phyloP scores from a whole-genome alignment of 2,797 vertebrate species.

The Poecile montanus region DNA sequence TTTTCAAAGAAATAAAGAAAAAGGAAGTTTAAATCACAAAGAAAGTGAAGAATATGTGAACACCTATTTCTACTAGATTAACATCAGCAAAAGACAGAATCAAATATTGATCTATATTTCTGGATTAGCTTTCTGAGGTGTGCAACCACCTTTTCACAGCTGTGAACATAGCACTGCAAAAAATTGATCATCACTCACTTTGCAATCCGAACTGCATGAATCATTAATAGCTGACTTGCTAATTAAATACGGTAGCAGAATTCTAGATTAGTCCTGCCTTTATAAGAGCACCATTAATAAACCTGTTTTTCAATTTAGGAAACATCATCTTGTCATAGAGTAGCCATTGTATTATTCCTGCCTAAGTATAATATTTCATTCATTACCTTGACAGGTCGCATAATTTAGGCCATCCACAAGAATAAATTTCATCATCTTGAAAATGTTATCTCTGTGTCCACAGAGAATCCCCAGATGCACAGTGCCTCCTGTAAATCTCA shows the following conservation, averaged over 20 bases:
- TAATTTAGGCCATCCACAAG: background rate
- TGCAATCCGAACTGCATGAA: constrained; percentile 30
- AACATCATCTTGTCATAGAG: constrained; percentile 27
- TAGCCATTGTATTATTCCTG: constrained; percentile 7
- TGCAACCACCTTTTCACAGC: constrained; percentile 39
- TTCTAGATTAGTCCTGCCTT: constrained; percentile 51
- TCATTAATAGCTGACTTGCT: constrained; percentile 56
- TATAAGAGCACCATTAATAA: constrained; percentile 61
- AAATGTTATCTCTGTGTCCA: constrained; percentile 6
- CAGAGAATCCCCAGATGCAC: background rate
- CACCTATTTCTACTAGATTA: background rate
- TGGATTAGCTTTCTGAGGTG: constrained; percentile 44
- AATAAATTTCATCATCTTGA: constrained; percentile 30
- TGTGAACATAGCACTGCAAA: background rate
- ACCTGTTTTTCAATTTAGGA: constrained; percentile 63
- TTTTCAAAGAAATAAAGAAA: background rate
- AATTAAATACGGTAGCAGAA: constrained; percentile 69
- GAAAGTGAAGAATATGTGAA: background rate
- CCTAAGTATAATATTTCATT: constrained; percentile 30
- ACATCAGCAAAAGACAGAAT: constrained; percentile 21
- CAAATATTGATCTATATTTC: constrained; percentile 60
- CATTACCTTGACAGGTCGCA: background rate
- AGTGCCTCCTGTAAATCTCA: background rate
- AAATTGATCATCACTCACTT: constrained; percentile 58
- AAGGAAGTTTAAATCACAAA: background rate